These are phyloP conservation scores for Standfussiana lucernea DNA, from an alignment of 2,888 invertebrate species.

Conservation along the genomic window DNA sequence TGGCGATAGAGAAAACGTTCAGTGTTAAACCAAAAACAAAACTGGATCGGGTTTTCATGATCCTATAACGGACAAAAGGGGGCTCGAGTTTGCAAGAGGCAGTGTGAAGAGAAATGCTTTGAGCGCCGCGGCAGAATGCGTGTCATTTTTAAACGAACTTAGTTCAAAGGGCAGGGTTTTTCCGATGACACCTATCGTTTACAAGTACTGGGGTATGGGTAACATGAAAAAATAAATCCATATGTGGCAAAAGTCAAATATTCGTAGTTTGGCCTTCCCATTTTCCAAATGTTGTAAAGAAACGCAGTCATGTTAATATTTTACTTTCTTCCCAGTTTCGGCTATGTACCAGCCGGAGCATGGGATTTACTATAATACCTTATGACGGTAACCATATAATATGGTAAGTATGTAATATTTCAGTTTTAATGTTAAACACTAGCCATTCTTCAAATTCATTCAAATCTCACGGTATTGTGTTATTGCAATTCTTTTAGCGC, in stretches of 20 bases:
- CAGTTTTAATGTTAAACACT: not conserved
- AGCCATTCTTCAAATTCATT: constrained; percentile 3
- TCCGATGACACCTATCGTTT: not conserved
- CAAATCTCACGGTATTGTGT: not conserved
- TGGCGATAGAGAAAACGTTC: not conserved
- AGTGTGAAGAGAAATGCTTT: not conserved
- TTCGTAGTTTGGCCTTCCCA: not conserved
- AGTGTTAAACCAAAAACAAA: not conserved
- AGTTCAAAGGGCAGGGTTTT: not conserved
- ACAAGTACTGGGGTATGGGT: not conserved
- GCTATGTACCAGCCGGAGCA: not conserved
- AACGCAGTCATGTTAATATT: not conserved
- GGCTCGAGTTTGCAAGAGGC: not conserved
- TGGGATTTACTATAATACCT: not conserved
- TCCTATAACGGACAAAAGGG: not conserved
- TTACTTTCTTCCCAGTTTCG: not conserved
- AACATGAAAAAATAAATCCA: not conserved
- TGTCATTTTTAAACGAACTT: not conserved
- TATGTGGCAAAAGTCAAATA: not conserved
- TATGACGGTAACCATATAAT: not conserved
- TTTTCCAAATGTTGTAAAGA: not conserved
- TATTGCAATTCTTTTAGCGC: not conserved
- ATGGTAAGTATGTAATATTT: not conserved
- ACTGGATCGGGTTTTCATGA: not conserved
- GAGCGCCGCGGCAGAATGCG: not conserved